Base-by-base conservation (phyloP, 2,113 vertebrate genomes). In the Lophochroa leadbeateri region DNA sequence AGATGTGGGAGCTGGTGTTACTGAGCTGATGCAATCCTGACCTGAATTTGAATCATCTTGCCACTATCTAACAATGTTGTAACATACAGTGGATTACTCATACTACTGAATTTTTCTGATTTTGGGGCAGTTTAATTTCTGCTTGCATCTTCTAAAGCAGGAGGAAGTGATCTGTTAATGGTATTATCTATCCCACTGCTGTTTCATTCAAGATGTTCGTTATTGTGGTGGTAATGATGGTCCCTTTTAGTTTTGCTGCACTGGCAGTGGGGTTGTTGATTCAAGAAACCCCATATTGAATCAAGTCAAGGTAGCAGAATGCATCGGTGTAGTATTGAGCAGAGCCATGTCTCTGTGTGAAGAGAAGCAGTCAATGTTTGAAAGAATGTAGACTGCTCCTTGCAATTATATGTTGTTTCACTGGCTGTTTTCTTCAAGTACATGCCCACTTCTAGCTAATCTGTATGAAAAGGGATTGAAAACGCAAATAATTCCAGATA, bases 161-260 rank as follows among this genome's bases (percentile, higher is more conserved):
- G 14, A 82, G 37, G n/a, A 49, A 69, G 61, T 33, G 55, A 12
- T 20, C 14, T 7, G 15, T 37, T 29, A 4, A 8, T 17, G 29
- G 4, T 41, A 11, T 20, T 12, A 2, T 50, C 65, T 49, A 3
- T n/a, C 11, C 46, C 63, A 25, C 50, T 84, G 64, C 67, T 13
- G 3, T 61, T 86, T 43, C 0, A 0, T 24, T 86, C 50, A 9
- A 2, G 6, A 68, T 46, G 0, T 16, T 19, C 27, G 5, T 61
- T 77, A 6, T 41, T 33, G 67, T 1, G 1, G 5, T 18, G 58
- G 53, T 27, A 5, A 2, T 6, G n/a, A 9, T 1, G 46, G 19
- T 29, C 37, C 49, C 7, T 2, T 63, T 27, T 12, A 28, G 37
- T 63, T 28, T 47, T 82, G 41, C 39, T 43, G 15, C 24, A 3